Evolutionary conservation across 2,113 vertebrate genomes (phyloP), one percentile per base, ranked within the genome.

Genomic region (Narcine bancroftii): DNA sequence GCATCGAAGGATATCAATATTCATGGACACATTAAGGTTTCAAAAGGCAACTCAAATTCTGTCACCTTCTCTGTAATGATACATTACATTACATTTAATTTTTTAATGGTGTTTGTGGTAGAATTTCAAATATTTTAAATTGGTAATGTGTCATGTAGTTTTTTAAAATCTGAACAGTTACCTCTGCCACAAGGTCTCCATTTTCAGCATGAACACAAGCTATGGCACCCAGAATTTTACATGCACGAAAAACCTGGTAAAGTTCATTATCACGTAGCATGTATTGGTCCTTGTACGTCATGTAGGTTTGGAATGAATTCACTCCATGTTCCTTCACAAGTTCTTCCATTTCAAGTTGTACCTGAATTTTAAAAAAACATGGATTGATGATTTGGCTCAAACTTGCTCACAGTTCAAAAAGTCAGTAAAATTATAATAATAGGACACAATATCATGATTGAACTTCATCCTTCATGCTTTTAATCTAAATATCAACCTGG

Each of bases 231-330:
- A 99, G 95, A 95, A 98, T 98, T 92, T 97, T 98, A 94, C 98
- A 99, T 50, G 97, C 97, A 0, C 96, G 96, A 92, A 99, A 95
- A 63, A 94, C 98, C 95, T 99, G 98, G 95, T 98, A 99, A 53
- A 99, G 97, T 94, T 99, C 98, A 3, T 96, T 96, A 96, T 99
- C 98, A 93, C 98, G 96, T 94, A 99, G 97, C 98, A 99, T 99
- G 95, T 97, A 98, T 94, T 95, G 93, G 93, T 99, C 98, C 95
- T 99, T 99, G 94, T 99, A 99, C 93, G 98, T 97, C 98, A 99
- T 99, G 96, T 96, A 99, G 98, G 99, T 98, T 96, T 99, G 98
- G 94, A 99, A 99, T 11, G 98, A 99, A 94, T 98, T 99, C 93
- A 99, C 98, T 0, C 98, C 98, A 93, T 98, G 96, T 93, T 99